Evolutionary conservation across 2,888 invertebrate genomes (phyloP).

Genomic region (Merodon equestris): DNA sequence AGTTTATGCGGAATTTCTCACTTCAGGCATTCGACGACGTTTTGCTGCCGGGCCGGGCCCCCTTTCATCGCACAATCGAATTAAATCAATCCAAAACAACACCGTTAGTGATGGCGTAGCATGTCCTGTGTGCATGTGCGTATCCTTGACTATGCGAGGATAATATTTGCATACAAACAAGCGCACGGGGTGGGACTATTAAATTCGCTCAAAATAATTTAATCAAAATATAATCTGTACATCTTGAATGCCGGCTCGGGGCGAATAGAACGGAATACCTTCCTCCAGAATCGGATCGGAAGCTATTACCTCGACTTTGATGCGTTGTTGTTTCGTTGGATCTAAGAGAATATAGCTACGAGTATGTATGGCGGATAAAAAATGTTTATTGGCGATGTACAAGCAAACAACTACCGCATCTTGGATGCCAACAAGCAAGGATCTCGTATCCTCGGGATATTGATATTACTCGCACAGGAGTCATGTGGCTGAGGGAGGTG

Average conservation of each 20-base stretch:
- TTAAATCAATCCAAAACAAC: conserved; percentile 58
- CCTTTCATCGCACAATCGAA: conserved; percentile 41
- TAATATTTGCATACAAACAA: conserved; percentile 69
- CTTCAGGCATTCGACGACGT: conserved; percentile 54
- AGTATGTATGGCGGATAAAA: conserved; percentile 51
- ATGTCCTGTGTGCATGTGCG: not conserved
- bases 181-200: conserved; percentile 57
- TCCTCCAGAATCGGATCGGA: conserved; percentile 50
- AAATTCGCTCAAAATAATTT: conserved; percentile 67
- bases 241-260: conserved; percentile 51
- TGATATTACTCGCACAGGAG: conserved; percentile 63
- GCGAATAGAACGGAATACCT: conserved; percentile 53
- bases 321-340: conserved; percentile 51
- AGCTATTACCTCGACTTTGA: conserved; percentile 41
- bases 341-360: too few relatives aligned
- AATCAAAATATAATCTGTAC: conserved; percentile 68
- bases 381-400: conserved; percentile 68
- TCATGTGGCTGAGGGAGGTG: conserved; percentile 11
- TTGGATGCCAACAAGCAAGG: conserved; percentile 45
- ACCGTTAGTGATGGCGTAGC: not conserved
- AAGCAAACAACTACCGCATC: conserved; percentile 67
- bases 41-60: not conserved
- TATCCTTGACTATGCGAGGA: conserved; percentile 46
- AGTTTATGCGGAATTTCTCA: conserved; percentile 54
- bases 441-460: conserved; percentile 63